Base-by-base conservation (phyloP, 2,888 invertebrate genomes). In the Alloscopus bannaensis region DNA sequence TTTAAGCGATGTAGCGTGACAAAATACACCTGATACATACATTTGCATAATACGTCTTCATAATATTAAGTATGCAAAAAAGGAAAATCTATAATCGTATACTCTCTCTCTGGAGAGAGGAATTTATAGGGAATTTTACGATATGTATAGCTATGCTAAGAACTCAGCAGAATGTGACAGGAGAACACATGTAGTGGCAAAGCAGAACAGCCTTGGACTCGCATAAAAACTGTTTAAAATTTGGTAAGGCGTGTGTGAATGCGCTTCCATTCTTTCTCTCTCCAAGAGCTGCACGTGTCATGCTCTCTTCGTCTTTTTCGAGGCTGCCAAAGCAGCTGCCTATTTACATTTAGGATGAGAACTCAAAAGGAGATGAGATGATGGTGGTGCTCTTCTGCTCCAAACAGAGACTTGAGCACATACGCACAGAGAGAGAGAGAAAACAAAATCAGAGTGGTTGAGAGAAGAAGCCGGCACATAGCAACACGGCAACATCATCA, bases 401-500 rank as follows among this genome's bases (percentile, higher is more conserved):
- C 8, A 2, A 65, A 36, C 22, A 26, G 40, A 52, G 13, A 55
- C 40, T 57, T 59, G 65, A 31, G 13, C 22, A 59, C 45, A 36
- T 59, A 57, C 42, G 40, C 75, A 66, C 66, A 68, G 66, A 75
- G 59, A 75, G 66, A 75, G 75, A 64, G 65, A 73, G 66, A 60
- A 28, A 28, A 16, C 65, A 13, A 45, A n/a, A 22, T 22, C 31
- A 4, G 40, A 52, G 64, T n/a, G 42, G 52, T 57, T 59, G 65
- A 31, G 13, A 36, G 50, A 45, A 36, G 59, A 57, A 64, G 40
- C 75, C 75, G 75, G 75, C 75, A 75, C 66, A 75, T 75, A 75
- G 75, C 73, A 73, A 73, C 75, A 60, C 47, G 20, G 18, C 65
- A 13, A 45, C 28, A 22, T 22, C 31, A 4, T 13, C 47, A 2